Base-by-base conservation (phyloP, 2,113 vertebrate genomes). In the Periophthalmodon schlosseri region DNA sequence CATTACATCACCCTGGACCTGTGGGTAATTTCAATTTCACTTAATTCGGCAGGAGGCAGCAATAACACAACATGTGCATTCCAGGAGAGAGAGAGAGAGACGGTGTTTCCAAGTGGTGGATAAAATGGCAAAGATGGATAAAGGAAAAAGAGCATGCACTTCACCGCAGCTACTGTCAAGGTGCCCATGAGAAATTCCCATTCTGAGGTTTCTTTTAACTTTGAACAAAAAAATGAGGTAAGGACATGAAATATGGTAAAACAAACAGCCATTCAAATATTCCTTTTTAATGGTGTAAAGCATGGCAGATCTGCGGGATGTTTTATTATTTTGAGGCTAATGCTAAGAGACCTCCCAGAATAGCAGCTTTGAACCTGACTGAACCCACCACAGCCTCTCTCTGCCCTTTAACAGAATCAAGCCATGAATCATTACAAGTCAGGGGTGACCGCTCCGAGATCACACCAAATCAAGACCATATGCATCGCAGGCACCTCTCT, bases 391-490 rank as follows among this genome's bases (percentile, higher is more conserved):
- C 73, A 87, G 83, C 82, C 81, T 81, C 88, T 81, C 75, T 84
- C 84, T 84, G 77, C 81, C 83, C 86, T 80, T 82, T 69, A 84
- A 80, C 81, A 84, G 78, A 87, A 83, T 85, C 85, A 86, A 86
- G 79, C 75, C 77, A 85, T 87, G 89, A 89, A 87, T 90, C 90
- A 86, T 80, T 85, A 85, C 85, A 74, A 88, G 86, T 83, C 75
- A 86, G 84, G 86, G 85, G 81, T 79, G 88, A 88, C 82, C 84
- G 79, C 72, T 85, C 77, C 14, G 68, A 83, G 82, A 87, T 87
- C 79, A 76, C 78, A 23, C 73, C 70, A 85, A 89, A 93, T 84
- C 84, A 89, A 80, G 88, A 89, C 73, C 92, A 93, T 83, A 91
- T 89, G 89, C 72, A 77, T 74, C 36, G 33, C 75, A 74, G 74